phyloP scores from a whole-genome alignment of 2,888 invertebrate genomes.

The Timema podura region DNA sequence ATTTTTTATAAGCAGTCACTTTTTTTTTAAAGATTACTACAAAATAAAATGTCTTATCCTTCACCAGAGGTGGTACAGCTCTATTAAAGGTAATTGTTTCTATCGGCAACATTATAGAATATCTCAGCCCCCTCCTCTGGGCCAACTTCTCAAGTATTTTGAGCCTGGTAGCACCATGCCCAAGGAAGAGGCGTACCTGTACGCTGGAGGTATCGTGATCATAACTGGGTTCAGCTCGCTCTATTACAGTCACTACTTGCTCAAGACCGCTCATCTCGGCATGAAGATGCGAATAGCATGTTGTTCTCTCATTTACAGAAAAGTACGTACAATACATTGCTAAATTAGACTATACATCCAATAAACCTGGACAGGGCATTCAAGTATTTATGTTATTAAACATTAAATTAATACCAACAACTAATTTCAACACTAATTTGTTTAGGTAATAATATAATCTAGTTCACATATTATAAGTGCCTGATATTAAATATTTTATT shows the following conservation, averaged over 20 bases:
- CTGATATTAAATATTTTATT: no score
- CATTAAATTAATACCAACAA: neutral
- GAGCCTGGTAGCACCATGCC: constrained; percentile 50
- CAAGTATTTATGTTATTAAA: constrained; percentile 15
- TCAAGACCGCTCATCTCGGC: constrained; percentile 61
- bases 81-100: neutral
- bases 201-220: constrained; percentile 58
- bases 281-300: constrained; percentile 74
- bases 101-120: constrained; percentile 29
- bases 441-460: neutral
- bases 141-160: constrained; percentile 62
- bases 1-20: no score
- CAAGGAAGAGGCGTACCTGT: constrained; percentile 58
- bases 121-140: constrained; percentile 59
- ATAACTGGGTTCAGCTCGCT: constrained; percentile 56
- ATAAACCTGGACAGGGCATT: neutral
- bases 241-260: constrained; percentile 56
- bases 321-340: constrained; percentile 51
- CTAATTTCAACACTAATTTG: neutral
- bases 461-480: no score
- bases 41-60: no score
- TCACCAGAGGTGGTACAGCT: no score
- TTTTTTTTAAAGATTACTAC: no score
- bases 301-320: constrained; percentile 77
- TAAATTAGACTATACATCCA: neutral